These are phyloP conservation scores for Ischnus inquisitorius DNA, from an alignment of 2,888 invertebrate species.

Conservation along the genomic window DNA sequence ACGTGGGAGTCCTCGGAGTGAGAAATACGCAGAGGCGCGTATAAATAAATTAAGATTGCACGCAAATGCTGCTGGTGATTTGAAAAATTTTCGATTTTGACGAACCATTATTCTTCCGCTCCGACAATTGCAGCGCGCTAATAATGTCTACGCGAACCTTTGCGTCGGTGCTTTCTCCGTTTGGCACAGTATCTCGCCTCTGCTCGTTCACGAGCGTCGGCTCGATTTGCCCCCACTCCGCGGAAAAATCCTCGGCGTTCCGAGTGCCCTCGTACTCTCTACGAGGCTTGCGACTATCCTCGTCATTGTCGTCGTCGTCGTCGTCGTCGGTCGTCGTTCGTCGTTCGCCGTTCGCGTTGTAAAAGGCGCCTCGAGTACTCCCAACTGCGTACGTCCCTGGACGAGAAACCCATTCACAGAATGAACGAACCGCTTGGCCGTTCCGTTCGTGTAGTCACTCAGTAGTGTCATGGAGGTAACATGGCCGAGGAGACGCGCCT, in stretches of 20 bases:
- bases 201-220: neutral
- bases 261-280: slow-evolving; percentile 1
- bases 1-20: too few relatives aligned
- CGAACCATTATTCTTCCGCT: neutral
- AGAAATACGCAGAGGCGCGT: too few relatives aligned
- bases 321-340: slow-evolving; percentile 24
- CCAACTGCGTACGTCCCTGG: slow-evolving; percentile 74
- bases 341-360: neutral
- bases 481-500: slow-evolving; percentile 96
- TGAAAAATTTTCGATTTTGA: neutral
- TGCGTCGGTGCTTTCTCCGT: slow-evolving; percentile 4
- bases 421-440: slow-evolving; percentile 79
- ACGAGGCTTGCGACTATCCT: neutral
- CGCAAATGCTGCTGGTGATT: neutral
- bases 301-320: slow-evolving; percentile 4
- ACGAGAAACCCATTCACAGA: slow-evolving; percentile 81
- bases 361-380: slow-evolving; percentile 1
- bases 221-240: neutral
- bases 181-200: slow-evolving; percentile 17
- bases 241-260: slow-evolving; percentile 20
- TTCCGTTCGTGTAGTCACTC: slow-evolving; percentile 80
- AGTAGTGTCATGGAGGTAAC: slow-evolving; percentile 92
- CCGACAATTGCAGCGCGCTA: neutral
- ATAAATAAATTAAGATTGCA: too few relatives aligned
- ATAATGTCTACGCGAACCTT: neutral